Conservation (phyloP, 2,797 vertebrate species). For the Myotis findleyi region DNA sequence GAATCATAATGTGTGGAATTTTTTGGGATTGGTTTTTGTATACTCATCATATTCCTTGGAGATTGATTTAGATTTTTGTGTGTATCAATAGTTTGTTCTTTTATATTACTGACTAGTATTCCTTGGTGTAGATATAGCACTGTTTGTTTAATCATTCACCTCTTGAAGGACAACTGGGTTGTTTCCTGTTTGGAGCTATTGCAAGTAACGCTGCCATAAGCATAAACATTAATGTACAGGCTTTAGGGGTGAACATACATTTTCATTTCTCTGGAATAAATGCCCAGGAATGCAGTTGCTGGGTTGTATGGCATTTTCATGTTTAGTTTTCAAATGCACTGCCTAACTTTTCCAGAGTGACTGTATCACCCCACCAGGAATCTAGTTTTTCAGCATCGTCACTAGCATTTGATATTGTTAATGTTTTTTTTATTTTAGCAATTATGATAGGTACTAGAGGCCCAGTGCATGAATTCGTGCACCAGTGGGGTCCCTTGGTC, state of each 20-base stretch:
- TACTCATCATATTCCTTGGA: background rate
- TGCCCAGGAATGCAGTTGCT: background rate
- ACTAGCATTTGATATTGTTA: background rate
- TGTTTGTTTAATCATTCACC: background rate
- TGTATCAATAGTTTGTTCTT: conserved; percentile 29
- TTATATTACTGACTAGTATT: background rate
- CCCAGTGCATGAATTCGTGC: too few relatives aligned
- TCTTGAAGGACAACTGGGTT: background rate
- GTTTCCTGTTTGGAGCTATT: background rate
- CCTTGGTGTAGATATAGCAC: background rate
- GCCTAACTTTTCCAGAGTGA: background rate
- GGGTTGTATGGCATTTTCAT: background rate
- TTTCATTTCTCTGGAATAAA: background rate
- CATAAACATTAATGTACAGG: background rate
- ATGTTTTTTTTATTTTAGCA: background rate
- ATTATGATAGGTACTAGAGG: background rate
- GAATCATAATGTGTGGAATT: background rate
- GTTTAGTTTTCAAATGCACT: conserved; percentile 49
- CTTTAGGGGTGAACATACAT: background rate
- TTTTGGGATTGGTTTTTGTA: conserved; percentile 6
- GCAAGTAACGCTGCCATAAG: background rate
- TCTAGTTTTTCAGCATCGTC: background rate
- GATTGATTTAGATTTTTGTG: background rate
- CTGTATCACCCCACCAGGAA: background rate
- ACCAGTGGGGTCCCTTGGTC: too few relatives aligned